Conservation (phyloP, 1,140 invertebrate species). For the Linepithema humile region DNA sequence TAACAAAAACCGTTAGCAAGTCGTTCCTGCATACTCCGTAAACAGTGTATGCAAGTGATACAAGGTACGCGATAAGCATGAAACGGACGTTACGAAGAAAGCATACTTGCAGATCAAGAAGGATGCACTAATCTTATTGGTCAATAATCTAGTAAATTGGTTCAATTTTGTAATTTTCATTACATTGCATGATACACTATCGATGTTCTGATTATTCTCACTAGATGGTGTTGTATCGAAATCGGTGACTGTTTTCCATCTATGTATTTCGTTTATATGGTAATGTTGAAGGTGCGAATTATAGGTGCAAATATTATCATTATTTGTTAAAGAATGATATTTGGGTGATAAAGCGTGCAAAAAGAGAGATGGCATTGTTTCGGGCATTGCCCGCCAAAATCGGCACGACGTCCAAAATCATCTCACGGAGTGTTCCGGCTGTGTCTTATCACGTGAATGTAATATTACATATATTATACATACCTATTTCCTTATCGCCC, state of each 20-base stretch:
- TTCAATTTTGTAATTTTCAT: too few relatives aligned
- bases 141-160: too few relatives aligned
- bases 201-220: too few relatives aligned
- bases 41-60: background rate
- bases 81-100: background rate
- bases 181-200: too few relatives aligned
- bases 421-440: constrained; percentile 78
- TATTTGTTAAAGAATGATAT: too few relatives aligned
- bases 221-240: too few relatives aligned
- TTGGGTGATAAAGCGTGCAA: background rate
- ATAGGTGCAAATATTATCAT: too few relatives aligned
- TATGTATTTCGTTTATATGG: too few relatives aligned
- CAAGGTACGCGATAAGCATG: background rate
- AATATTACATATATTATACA: constrained; percentile 65
- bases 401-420: constrained; percentile 71
- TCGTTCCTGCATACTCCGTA: background rate
- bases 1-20: constrained; percentile 23
- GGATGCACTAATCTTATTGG: too few relatives aligned
- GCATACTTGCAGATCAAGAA: too few relatives aligned
- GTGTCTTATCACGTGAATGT: constrained; percentile 84
- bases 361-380: constrained; percentile 78
- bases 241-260: too few relatives aligned
- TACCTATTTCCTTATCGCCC: background rate
- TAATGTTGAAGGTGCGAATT: too few relatives aligned
- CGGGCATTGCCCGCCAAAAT: constrained; percentile 75